phyloP scores from a whole-genome alignment of 2,797 vertebrate genomes.

The Crenuchus spilurus region DNA sequence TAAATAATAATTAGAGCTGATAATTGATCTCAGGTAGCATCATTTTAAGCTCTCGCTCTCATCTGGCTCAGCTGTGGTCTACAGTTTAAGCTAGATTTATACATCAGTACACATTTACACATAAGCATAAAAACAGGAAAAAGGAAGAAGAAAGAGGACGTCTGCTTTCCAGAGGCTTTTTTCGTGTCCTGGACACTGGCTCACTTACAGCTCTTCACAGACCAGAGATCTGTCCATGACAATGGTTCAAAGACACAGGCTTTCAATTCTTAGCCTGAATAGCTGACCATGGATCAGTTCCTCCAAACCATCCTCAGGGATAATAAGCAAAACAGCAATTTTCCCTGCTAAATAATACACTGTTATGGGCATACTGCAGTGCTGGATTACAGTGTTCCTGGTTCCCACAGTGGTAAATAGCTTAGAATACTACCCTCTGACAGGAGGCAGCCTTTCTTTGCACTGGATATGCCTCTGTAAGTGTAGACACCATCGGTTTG shows the following conservation, averaged over 20 bases:
- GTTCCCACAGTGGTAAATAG: slow-evolving; percentile 9
- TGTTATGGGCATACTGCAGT: not conserved
- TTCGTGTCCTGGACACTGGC: not conserved
- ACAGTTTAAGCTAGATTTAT: slow-evolving; percentile 28
- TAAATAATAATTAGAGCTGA: not conserved
- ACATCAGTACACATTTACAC: not conserved
- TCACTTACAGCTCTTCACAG: not conserved
- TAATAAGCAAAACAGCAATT: slow-evolving; percentile 7
- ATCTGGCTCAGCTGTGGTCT: not conserved
- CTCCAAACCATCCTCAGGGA: not conserved
- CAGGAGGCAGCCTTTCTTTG: not conserved
- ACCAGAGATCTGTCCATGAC: not conserved
- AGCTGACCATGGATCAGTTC: not conserved
- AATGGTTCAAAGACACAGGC: not conserved
- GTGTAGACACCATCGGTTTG: slow-evolving; percentile 11
- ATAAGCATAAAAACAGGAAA: slow-evolving; percentile 64
- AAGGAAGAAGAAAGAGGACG: slow-evolving; percentile 51
- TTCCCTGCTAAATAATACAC: not conserved
- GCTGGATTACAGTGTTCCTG: not conserved
- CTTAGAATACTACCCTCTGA: not conserved
- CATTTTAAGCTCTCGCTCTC: slow-evolving; percentile 29
- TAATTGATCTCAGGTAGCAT: slow-evolving; percentile 25
- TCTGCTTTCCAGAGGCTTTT: slow-evolving; percentile 22
- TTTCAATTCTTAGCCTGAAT: not conserved
- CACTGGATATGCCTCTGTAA: not conserved